Evolutionary conservation across 2,797 vertebrate species (phyloP), one percentile per base, ranked within the genome.

Genomic region (Pantherophis alleghaniensis): DNA sequence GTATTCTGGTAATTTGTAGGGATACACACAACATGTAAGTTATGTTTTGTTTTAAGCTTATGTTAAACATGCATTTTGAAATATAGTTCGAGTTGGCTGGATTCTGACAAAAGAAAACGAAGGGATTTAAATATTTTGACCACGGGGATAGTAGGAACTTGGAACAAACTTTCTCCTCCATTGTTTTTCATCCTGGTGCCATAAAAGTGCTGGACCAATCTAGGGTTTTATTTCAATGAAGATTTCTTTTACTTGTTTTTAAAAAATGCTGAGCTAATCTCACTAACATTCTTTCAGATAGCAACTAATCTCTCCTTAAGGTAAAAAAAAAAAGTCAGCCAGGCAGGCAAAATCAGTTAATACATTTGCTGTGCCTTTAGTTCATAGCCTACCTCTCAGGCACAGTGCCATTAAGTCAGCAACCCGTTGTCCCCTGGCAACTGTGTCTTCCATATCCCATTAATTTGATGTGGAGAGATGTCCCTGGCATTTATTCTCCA

Each of bases 31-130:
- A 79, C 66, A 4, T 42, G 32, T 37, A 42, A 79, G 18, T 37
- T 79, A 79, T 37, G 69, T 20, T 79, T 79, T 42, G 32, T 79
- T 79, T 79, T 79, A 90, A 94, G 94, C 92, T 9, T 83, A 59
- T 59, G 42, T 12, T 55, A 92, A 20, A 94, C 56, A 53, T 57
- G 20, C 20, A 95, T 88, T 96, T 95, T 90, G 94, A 42, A 79
- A 79, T 42, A 79, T 22, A 79, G 42, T 74, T 79, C 37, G 11
- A 42, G 74, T 42, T 79, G 74, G 37, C 37, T 79, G 37, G 18
- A 22, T 79, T 79, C 18, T 79, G 32, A 79, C 37, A 42, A 6
- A 74, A 79, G 74, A 79, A 79, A 79, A 42, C 18, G 74, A 42
- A 79, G 3, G 3, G 7, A 79, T 79, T 79, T 42, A 42, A 42